A percentile compares a stretch with the other conserved stretches of the same genome.
phyloP scores from a whole-genome alignment of 2,113 vertebrate species.

The Gasterosteus nipponicus region DNA sequence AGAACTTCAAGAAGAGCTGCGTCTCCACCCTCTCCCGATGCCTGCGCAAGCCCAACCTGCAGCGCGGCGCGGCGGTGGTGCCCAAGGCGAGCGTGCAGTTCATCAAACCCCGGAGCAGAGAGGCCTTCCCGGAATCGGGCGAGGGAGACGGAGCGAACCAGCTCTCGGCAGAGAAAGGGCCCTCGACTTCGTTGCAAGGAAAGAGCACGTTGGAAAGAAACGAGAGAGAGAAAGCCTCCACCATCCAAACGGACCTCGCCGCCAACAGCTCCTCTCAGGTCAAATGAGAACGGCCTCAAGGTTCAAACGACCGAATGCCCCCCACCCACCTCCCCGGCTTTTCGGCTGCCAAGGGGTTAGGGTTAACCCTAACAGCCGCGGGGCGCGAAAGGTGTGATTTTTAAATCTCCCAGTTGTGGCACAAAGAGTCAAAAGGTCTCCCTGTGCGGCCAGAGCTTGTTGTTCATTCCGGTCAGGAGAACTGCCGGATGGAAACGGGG shows the following conservation, averaged over 20 bases:
- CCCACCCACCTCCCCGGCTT: too few species aligned
- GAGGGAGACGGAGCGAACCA: neutral
- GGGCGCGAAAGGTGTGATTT: neutral
- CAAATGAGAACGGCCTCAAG: slow-evolving; percentile 38
- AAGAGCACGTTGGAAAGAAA: slow-evolving; percentile 52
- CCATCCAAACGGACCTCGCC: slow-evolving; percentile 67
- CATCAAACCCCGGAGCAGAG: slow-evolving; percentile 72
- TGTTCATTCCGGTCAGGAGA: neutral
- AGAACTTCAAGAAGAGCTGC: slow-evolving; percentile 87
- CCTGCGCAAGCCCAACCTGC: slow-evolving; percentile 56
- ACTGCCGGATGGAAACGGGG: neutral
- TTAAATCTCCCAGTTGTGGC: neutral
- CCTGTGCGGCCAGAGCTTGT: neutral
- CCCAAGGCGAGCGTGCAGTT: slow-evolving; percentile 73
- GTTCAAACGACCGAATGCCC: neutral
- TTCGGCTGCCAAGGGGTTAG: neutral
- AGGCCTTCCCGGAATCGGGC: slow-evolving; percentile 56
- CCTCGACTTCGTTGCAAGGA: neutral
- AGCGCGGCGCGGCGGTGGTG: slow-evolving; percentile 5
- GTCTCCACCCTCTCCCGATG: slow-evolving; percentile 78
- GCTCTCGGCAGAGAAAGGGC: slow-evolving; percentile 23
- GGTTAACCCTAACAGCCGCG: neutral
- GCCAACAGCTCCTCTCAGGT: slow-evolving; percentile 53
- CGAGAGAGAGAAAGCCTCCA: slow-evolving; percentile 65
- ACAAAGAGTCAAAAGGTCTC: slow-evolving; percentile 4